Conservation (phyloP, 2,113 vertebrate genomes). For the Prionailurus viverrinus region DNA sequence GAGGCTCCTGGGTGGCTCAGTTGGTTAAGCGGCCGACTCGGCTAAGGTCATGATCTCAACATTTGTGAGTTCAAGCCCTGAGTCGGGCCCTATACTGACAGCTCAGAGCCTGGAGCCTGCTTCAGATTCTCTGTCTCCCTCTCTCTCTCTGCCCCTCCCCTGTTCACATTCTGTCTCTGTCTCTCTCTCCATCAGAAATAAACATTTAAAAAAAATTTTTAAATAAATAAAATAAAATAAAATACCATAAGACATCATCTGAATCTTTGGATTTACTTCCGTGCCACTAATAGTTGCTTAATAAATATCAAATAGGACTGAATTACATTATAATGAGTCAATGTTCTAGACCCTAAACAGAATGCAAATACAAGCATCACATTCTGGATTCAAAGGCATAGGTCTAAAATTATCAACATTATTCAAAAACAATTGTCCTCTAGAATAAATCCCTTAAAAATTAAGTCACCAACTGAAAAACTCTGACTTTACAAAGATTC, state of each 20-base stretch:
- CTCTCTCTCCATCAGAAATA: too few relatives aligned
- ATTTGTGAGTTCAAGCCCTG: too few relatives aligned
- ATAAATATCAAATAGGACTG: constrained; percentile 34
- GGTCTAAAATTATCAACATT: not conserved
- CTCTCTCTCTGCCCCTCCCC: too few relatives aligned
- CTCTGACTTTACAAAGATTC: not conserved
- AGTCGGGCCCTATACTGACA: too few relatives aligned
- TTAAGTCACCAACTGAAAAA: not conserved
- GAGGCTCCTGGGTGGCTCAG: too few relatives aligned
- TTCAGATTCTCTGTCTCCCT: too few relatives aligned
- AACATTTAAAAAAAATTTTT: too few relatives aligned
- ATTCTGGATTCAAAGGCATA: not conserved
- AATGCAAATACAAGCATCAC: not conserved
- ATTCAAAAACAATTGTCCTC: not conserved
- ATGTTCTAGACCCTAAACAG: not conserved
- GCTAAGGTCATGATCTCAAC: too few relatives aligned
- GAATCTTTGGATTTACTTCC: not conserved
- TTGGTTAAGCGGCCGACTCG: too few relatives aligned
- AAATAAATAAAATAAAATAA: not conserved
- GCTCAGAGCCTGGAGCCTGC: too few relatives aligned
- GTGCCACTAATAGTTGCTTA: constrained; percentile 11
- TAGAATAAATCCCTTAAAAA: constrained; percentile 12
- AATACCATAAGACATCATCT: not conserved
- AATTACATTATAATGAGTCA: not conserved
- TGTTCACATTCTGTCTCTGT: too few relatives aligned